Evolutionary conservation across 2,888 invertebrate species (phyloP).

Genomic region (Callinectes sapidus): DNA sequence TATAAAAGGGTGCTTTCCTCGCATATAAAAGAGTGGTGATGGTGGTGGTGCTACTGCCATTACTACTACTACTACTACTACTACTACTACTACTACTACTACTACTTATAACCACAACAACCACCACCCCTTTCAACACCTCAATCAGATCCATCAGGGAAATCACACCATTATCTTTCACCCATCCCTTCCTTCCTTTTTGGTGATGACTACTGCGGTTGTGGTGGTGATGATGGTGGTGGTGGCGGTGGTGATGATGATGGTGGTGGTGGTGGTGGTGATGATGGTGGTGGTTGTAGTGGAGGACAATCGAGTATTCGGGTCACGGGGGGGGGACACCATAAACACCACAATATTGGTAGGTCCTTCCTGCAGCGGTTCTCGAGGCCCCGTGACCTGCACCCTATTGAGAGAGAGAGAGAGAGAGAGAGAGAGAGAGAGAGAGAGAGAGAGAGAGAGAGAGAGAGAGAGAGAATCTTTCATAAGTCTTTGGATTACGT

Average conservation of each 20-base stretch:
- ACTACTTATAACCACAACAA: background rate
- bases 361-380: background rate
- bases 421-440: conserved; percentile 1
- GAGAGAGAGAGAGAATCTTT: background rate
- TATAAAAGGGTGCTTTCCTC: too few species aligned
- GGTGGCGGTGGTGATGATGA: background rate
- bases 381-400: conserved; percentile 14
- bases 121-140: background rate
- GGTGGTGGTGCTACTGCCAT: background rate
- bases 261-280: conserved; percentile 9
- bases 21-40: background rate
- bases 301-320: background rate
- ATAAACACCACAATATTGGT: background rate
- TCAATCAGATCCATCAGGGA: background rate
- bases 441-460: conserved; percentile 2
- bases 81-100: background rate
- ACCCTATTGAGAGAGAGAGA: background rate
- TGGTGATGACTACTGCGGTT: background rate
- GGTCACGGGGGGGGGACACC: background rate
- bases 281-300: background rate
- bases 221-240: background rate
- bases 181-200: background rate
- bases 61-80: background rate
- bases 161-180: background rate
- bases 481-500: too few species aligned